Evolutionary conservation across 2,888 invertebrate genomes (phyloP), one percentile per base, ranked within the genome.

Genomic region (Xanthorhoe spadicearia): DNA sequence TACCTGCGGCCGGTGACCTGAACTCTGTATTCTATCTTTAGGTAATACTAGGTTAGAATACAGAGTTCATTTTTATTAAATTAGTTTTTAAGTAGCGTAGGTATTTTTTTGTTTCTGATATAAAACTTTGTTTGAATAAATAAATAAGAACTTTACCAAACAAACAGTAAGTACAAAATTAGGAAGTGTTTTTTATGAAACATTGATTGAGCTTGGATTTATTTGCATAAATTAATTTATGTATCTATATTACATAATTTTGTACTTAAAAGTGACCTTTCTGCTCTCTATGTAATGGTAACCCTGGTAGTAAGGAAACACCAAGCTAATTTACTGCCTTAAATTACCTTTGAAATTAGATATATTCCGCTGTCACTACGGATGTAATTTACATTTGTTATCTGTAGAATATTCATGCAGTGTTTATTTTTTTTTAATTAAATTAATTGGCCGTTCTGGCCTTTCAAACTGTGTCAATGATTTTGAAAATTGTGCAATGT

Each of bases 341-440:
- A 82, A 82, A 83, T 84, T 83, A 84, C 79, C 80, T 81, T 77
- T 80, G 80, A 83, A 84, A 84, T 86, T 83, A 86, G 83, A 84
- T 84, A 83, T 83, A 85, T 83, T 85, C 80, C 81, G 78, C 76
- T 80, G 83, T 83, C 83, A 81, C 76, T 79, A 76, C 79, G 82
- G 80, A 80, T 82, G 80, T 83, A 80, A 86, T 85, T 86, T 82
- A 77, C 84, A 85, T 87, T 83, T 81, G 79, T 83, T 84, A 82
- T 83, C 80, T 77, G 76, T 69, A 83, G 83, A 84, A 85, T 87
- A 83, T 86, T 85, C 80, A 86, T 81, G 74, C 65, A 74, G 69
- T 61, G 52, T 58, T 57, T 48, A 43, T 18, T n/a, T 9, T 23
- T 56, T 57, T 57, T 49, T 58, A n/a, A 50, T 50, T 49, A 18